These are phyloP conservation scores for Sipunculus nudus DNA, from an alignment of 2,888 invertebrate species.

Conservation along the genomic window DNA sequence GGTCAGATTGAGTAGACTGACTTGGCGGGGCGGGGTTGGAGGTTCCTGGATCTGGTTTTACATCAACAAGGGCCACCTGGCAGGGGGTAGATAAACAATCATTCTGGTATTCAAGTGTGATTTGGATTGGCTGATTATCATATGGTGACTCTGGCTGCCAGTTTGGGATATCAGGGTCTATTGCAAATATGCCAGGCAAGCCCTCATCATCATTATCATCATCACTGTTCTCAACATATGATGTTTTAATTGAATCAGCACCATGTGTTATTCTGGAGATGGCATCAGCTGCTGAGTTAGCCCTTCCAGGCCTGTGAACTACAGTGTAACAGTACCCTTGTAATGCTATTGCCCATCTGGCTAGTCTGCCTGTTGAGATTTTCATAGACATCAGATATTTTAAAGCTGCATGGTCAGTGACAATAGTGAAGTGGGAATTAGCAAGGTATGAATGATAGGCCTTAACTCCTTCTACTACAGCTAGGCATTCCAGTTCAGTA, in stretches of 20 bases:
- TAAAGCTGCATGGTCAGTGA: background rate
- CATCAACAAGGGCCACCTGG: too few species aligned
- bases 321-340: background rate
- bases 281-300: background rate
- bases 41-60: too few species aligned
- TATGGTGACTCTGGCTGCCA: too few species aligned
- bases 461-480: background rate
- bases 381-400: background rate
- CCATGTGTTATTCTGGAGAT: too few species aligned
- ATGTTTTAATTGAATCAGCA: too few species aligned
- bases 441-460: background rate
- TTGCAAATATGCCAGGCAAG: background rate
- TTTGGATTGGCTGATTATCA: too few species aligned
- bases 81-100: too few species aligned
- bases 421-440: background rate
- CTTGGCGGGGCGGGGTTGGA: too few species aligned
- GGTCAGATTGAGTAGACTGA: too few species aligned
- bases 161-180: background rate
- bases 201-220: background rate
- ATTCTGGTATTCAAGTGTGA: too few species aligned
- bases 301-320: background rate
- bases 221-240: background rate
- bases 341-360: background rate
- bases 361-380: background rate
- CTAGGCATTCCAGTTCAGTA: background rate